A percentile compares a stretch with the other conserved stretches of the same genome.
Evolutionary conservation across 2,797 vertebrate genomes (phyloP).

Genomic region (Phalanger gymnotis): DNA sequence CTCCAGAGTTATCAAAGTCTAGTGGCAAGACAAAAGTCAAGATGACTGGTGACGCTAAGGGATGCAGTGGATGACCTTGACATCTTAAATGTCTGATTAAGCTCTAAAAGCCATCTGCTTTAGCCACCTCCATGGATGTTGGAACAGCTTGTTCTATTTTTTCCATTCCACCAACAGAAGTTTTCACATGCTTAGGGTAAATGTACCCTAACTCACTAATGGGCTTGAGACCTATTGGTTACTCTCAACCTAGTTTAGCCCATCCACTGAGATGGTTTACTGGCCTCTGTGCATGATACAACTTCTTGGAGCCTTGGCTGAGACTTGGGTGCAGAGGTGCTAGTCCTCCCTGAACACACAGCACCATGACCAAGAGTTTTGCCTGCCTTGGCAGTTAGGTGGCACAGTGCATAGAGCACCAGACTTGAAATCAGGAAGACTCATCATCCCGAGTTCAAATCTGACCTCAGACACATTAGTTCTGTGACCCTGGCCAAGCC

Average conservation of each 20-base stretch:
- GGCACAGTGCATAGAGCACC: not conserved
- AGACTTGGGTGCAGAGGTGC: not conserved
- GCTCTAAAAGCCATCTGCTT: not conserved
- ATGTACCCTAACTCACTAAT: not conserved
- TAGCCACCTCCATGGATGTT: not conserved
- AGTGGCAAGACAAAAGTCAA: not conserved
- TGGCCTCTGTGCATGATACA: not conserved
- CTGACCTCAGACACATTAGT: too few relatives aligned
- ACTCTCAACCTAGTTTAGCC: not conserved
- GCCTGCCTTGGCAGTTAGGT: not conserved
- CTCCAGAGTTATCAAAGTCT: not conserved
- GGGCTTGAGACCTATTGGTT: not conserved
- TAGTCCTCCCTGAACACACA: not conserved
- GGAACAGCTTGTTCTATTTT: not conserved
- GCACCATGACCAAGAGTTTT: not conserved
- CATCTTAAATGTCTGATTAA: not conserved
- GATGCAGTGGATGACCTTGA: not conserved
- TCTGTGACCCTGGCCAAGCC: not conserved
- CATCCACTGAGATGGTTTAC: not conserved
- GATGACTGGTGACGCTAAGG: not conserved
- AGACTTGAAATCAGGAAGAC: not conserved
- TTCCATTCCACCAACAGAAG: not conserved
- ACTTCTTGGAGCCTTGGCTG: not conserved
- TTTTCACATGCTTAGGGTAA: not conserved
- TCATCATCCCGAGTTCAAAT: not conserved